Evolutionary conservation across 1,140 invertebrate species (phyloP).

Genomic region (Drosophila cardini): DNA sequence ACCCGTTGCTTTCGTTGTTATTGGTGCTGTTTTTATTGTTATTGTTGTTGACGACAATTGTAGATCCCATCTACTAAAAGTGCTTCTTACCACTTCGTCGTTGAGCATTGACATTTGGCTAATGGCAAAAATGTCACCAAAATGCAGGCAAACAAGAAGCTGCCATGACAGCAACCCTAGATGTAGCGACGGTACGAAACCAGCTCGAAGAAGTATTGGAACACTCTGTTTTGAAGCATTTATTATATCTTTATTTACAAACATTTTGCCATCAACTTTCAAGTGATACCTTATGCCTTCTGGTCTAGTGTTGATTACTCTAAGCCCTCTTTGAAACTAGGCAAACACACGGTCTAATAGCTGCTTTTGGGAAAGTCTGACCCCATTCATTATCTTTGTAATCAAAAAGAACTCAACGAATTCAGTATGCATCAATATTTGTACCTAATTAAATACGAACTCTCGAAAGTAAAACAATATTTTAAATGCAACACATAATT

Average conservation of each 20-base stretch:
- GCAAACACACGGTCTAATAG: too few relatives aligned
- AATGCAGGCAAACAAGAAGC: slow-evolving; percentile 76
- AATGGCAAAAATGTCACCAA: slow-evolving; percentile 80
- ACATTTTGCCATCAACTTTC: slow-evolving; percentile 24
- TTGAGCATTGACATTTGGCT: slow-evolving; percentile 80
- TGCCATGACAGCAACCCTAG: slow-evolving; percentile 35
- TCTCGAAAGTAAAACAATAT: background rate
- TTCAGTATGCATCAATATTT: background rate
- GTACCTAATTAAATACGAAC: slow-evolving; percentile 7
- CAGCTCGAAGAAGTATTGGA: background rate
- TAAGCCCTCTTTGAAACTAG: slow-evolving; percentile 11
- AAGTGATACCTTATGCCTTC: slow-evolving; percentile 12
- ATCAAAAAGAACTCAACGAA: background rate
- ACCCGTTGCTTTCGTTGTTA: slow-evolving; percentile 24
- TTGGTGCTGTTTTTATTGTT: slow-evolving; percentile 31
- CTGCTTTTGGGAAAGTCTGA: too few relatives aligned
- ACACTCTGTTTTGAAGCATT: slow-evolving; percentile 19
- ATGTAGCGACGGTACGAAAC: slow-evolving; percentile 16
- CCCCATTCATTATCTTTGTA: too few relatives aligned
- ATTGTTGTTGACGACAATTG: slow-evolving; percentile 54
- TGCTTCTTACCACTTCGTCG: slow-evolving; percentile 74
- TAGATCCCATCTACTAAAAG: slow-evolving; percentile 80
- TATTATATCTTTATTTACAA: slow-evolving; percentile 41
- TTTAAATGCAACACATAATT: slow-evolving; percentile 48
- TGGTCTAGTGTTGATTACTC: background rate